These are phyloP conservation scores for Drosophila arawakana DNA, from an alignment of 1,140 invertebrate genomes.

Conservation along the genomic window DNA sequence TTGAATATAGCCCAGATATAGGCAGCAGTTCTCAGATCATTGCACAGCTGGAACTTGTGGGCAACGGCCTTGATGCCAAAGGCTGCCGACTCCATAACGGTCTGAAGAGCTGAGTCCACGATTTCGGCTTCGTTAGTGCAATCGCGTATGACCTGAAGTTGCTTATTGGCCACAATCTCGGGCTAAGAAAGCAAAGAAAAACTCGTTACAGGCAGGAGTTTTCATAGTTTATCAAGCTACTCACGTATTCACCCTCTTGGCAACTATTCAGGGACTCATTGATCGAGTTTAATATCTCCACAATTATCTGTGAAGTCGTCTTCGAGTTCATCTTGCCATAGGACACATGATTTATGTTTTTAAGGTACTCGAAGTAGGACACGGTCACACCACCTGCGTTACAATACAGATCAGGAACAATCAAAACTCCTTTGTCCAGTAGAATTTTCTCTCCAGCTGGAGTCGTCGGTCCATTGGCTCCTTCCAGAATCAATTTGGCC, in stretches of 20 bases:
- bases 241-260: constrained; percentile 26
- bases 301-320: constrained; percentile 54
- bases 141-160: constrained; percentile 85
- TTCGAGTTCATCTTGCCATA: constrained; percentile 93
- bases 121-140: constrained; percentile 91
- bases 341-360: constrained; percentile 95
- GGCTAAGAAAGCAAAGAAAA: constrained; percentile 31
- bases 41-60: constrained; percentile 89
- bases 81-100: constrained; percentile 91
- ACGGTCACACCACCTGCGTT: constrained; percentile 96
- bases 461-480: constrained; percentile 95
- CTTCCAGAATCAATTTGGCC: constrained; percentile 91
- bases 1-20: constrained; percentile 93
- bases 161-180: constrained; percentile 88
- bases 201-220: too few relatives aligned
- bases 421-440: constrained; percentile 89
- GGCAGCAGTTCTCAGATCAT: constrained; percentile 93
- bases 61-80: constrained; percentile 89
- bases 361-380: constrained; percentile 97
- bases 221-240: not conserved
- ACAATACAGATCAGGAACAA: constrained; percentile 93
- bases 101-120: constrained; percentile 92
- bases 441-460: constrained; percentile 93
- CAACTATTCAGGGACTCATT: constrained; percentile 55
- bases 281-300: constrained; percentile 66